phyloP scores from a whole-genome alignment of 2,888 invertebrate species.

The Argynnis bischoffii region DNA sequence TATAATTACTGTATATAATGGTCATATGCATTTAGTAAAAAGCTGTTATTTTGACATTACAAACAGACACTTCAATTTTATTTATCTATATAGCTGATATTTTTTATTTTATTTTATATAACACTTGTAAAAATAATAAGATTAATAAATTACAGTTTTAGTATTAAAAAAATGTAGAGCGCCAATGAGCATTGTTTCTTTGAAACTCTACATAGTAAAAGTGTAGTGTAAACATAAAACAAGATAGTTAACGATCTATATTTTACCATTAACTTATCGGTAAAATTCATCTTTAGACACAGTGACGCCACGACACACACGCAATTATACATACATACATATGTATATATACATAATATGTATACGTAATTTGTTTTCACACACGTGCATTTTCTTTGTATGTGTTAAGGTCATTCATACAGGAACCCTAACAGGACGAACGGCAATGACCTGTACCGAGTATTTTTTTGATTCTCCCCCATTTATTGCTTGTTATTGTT shows the following conservation, averaged over 20 bases:
- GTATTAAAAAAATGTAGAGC: too few relatives aligned
- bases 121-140: too few relatives aligned
- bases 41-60: too few relatives aligned
- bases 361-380: slow-evolving; percentile 6
- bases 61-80: too few relatives aligned
- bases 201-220: too few relatives aligned
- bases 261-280: neutral
- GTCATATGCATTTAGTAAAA: too few relatives aligned
- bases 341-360: slow-evolving; percentile 7
- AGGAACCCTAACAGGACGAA: slow-evolving; percentile 47
- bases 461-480: slow-evolving; percentile 35
- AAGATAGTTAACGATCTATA: neutral
- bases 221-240: too few relatives aligned
- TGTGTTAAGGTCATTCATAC: slow-evolving; percentile 50
- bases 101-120: too few relatives aligned
- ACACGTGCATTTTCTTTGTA: slow-evolving; percentile 19
- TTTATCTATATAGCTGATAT: too few relatives aligned
- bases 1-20: too few relatives aligned
- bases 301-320: slow-evolving; percentile 40
- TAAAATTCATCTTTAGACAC: slow-evolving; percentile 36
- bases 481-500: slow-evolving; percentile 20
- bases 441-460: slow-evolving; percentile 48
- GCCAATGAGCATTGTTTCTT: too few relatives aligned
- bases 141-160: too few relatives aligned
- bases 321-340: slow-evolving; percentile 1